Conservation (phyloP, 2,113 vertebrate species). For the Agelaius tricolor region DNA sequence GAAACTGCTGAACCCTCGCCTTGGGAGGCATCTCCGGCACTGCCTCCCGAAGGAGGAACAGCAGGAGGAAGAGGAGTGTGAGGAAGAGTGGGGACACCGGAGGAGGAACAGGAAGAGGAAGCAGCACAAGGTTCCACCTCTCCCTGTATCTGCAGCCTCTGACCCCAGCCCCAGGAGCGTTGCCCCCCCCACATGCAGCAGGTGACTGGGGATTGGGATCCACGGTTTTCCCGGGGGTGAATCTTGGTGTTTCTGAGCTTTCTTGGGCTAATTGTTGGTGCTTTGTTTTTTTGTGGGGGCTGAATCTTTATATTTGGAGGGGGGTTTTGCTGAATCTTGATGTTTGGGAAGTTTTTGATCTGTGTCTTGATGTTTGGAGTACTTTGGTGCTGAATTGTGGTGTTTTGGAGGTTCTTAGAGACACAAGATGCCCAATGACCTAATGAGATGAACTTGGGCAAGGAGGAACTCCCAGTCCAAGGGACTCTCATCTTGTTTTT, state of each 20-base stretch:
- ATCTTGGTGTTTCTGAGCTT: not conserved
- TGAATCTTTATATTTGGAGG: not conserved
- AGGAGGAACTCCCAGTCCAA: not conserved
- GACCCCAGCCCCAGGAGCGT: fast-evolving
- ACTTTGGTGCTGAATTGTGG: not conserved
- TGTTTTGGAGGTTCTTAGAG: not conserved
- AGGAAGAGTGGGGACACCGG: too few relatives aligned
- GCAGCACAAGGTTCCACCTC: not conserved
- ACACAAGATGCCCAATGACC: not conserved
- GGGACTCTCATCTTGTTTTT: not conserved
- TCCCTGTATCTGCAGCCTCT: not conserved
- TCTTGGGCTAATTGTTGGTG: not conserved
- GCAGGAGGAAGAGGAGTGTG: too few relatives aligned
- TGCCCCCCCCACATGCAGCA: not conserved
- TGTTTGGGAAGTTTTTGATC: not conserved
- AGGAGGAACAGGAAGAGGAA: not conserved
- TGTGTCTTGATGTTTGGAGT: not conserved
- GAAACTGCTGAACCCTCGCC: too few relatives aligned
- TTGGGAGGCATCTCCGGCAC: too few relatives aligned
- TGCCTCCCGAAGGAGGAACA: too few relatives aligned
- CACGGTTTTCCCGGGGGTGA: fast-evolving
- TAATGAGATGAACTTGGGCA: not conserved
- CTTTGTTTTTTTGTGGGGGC: not conserved
- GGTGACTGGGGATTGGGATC: too few relatives aligned
- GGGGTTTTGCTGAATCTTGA: not conserved